phyloP scores from a whole-genome alignment of 1,140 invertebrate species.

The Aphelenchoides avenae region DNA sequence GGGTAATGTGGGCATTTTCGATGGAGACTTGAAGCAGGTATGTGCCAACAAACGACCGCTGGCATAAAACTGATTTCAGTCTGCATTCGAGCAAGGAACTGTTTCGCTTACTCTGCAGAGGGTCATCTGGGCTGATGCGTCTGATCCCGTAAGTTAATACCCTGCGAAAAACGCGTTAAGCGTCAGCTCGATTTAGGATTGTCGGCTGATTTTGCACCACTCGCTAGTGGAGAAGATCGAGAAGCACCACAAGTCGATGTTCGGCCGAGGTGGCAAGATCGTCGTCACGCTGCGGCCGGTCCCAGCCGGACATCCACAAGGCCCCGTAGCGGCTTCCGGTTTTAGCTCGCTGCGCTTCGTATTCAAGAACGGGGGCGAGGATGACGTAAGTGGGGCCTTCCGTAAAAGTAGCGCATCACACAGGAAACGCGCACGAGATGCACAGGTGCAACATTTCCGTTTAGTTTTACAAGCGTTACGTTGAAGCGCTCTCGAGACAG shows the following conservation, averaged over 20 bases:
- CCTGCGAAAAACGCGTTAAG: not conserved
- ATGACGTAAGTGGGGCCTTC: slow-evolving; percentile 49
- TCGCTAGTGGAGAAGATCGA: slow-evolving; percentile 56
- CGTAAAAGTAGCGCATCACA: not conserved
- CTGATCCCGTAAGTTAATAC: slow-evolving; percentile 45
- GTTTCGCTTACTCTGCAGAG: slow-evolving; percentile 56
- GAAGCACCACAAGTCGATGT: slow-evolving; percentile 58
- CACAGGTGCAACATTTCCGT: not conserved
- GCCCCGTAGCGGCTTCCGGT: slow-evolving; percentile 41
- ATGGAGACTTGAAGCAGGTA: slow-evolving; percentile 56
- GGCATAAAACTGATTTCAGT: slow-evolving; percentile 28
- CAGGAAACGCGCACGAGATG: not conserved
- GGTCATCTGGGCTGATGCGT: slow-evolving; percentile 57
- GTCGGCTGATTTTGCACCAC: slow-evolving; percentile 55
- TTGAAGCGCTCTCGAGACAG: slow-evolving; percentile 60
- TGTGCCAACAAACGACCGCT: not conserved
- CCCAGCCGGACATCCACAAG: slow-evolving; percentile 21
- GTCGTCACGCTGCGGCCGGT: slow-evolving; percentile 72
- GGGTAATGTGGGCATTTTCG: slow-evolving; percentile 56
- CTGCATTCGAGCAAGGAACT: slow-evolving; percentile 57
- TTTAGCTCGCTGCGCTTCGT: slow-evolving; percentile 46
- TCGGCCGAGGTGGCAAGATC: slow-evolving; percentile 66
- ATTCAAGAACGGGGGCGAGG: slow-evolving; percentile 56
- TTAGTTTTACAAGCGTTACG: slow-evolving; percentile 64
- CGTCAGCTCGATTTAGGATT: slow-evolving; percentile 52